Conservation (phyloP, 2,888 invertebrate species). For the Malacosoma neustria region DNA sequence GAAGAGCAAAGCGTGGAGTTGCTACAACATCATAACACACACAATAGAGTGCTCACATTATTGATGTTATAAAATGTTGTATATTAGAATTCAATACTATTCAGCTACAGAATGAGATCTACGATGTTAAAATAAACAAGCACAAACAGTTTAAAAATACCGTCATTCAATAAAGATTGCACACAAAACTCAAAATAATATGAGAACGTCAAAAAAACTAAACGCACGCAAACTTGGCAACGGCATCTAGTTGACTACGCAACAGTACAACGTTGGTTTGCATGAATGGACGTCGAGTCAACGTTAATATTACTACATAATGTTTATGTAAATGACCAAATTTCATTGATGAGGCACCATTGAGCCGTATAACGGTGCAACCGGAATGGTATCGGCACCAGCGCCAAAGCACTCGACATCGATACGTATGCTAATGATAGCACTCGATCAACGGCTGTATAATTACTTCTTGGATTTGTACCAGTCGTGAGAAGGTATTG, state of each 20-base stretch:
- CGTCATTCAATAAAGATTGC: no score
- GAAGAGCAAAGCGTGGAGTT: no score
- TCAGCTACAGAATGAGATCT: no score
- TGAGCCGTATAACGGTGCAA: constrained; percentile 21
- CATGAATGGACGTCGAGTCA: background rate
- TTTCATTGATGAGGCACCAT: constrained; percentile 45
- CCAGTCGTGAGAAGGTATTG: no score
- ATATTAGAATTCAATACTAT: no score
- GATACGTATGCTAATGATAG: background rate
- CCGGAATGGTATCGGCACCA: constrained; percentile 2
- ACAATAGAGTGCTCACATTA: no score
- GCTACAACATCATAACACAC: no score
- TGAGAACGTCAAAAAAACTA: constrained; percentile 2
- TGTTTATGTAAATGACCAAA: constrained; percentile 42
- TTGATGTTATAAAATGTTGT: no score
- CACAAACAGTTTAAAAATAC: no score
- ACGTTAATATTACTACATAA: constrained; percentile 12
- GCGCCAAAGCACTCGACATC: background rate
- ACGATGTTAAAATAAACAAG: no score
- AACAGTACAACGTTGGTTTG: background rate
- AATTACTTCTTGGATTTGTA: background rate
- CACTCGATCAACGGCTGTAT: background rate
- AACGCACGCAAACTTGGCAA: background rate
- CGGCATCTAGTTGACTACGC: background rate
- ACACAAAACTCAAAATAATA: background rate